Conservation (phyloP, 1,140 invertebrate species). For the Cydia splendana region DNA sequence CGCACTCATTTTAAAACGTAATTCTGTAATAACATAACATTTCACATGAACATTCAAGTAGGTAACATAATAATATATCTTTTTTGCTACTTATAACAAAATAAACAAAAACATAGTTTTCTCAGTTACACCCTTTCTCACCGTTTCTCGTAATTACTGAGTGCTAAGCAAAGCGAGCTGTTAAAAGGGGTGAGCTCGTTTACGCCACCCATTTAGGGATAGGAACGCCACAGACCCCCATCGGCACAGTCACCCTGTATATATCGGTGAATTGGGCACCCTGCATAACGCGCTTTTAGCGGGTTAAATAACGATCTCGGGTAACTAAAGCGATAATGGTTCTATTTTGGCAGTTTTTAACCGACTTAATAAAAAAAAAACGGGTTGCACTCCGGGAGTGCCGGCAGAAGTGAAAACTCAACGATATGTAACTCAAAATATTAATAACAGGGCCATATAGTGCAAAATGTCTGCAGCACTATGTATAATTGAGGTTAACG, state of each 20-base stretch:
- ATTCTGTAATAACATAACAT: too few species aligned
- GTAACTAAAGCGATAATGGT: conserved; percentile 6
- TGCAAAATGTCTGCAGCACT: too few species aligned
- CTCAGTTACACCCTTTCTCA: conserved; percentile 45
- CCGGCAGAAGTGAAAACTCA: too few species aligned
- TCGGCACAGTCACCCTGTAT: background rate
- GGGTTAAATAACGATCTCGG: background rate
- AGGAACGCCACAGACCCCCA: background rate
- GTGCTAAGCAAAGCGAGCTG: conserved; percentile 59
- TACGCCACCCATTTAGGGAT: conserved; percentile 37
- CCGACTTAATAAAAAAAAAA: too few species aligned
- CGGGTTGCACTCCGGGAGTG: too few species aligned
- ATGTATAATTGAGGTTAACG: too few species aligned
- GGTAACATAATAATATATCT: too few species aligned
- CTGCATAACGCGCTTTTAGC: background rate
- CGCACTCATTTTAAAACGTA: too few species aligned
- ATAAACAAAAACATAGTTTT: conserved; percentile 32
- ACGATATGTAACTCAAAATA: too few species aligned
- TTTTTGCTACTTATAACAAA: background rate
- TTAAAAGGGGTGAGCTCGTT: conserved; percentile 73
- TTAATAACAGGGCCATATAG: too few species aligned
- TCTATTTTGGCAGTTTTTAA: background rate
- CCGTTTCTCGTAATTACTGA: conserved; percentile 61
- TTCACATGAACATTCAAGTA: too few species aligned
- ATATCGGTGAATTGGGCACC: background rate